Base-by-base conservation (phyloP, 2,888 invertebrate genomes). In the Spialia ferax region DNA sequence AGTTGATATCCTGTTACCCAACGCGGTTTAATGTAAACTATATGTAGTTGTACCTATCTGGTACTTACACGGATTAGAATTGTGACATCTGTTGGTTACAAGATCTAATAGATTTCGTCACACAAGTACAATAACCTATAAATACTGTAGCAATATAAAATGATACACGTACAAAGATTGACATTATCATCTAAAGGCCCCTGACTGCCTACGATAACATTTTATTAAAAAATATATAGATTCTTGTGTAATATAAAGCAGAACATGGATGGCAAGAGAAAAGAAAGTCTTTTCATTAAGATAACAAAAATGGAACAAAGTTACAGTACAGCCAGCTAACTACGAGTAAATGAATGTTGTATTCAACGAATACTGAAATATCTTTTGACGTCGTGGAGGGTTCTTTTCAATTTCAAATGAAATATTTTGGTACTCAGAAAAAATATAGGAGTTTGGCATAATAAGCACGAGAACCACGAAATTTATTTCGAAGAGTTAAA, bases 71-170 rank as follows among this genome's bases (percentile, higher is more conserved):
- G 61, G 35, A 57, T 57, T 65, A 48, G 23, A 20, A 57, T 57
- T 65, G 50, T 38, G 57, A 65, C 57, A 65, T 65, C 45, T 42
- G 35, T 38, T 65, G 50, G 48, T 65, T 57, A 65, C 64, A 65
- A 65, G 50, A 64, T 57, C 57, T 35, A 63, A 63, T 55, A 35
- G 57, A 65, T 64, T 64, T 64, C 56, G 56, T 64, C 56, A 64
- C 56, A 42, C 18, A 62, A 7, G 38, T 22, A 29, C 10, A 55
- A n/a, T 52, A 61, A 35, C 48, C 48, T 20, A 48, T 20, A 61
- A 35, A 23, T 23, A 38, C n/a, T 38, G 26, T 55, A 55, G 26
- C 26, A 4, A 42, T 38, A 38, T 35, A 38, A 52, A 50, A 54
- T 11, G 42, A 42, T 42, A 42, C 18, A 55, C 11, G 26, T 15